These are phyloP conservation scores for Diplogasteroides magnus DNA, from an alignment of 1,140 invertebrate species.

Conservation along the genomic window DNA sequence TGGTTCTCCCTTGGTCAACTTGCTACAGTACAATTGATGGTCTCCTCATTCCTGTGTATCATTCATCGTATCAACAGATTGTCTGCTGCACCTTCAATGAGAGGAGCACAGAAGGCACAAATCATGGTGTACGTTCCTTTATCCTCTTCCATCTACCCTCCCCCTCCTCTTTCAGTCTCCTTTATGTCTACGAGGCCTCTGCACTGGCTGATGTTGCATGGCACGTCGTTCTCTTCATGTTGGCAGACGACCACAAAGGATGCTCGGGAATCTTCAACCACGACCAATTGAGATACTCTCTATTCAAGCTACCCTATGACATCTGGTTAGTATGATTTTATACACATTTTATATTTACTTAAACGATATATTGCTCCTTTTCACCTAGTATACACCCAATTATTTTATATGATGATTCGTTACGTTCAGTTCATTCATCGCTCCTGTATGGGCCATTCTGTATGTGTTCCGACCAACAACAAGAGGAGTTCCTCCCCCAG, in stretches of 20 bases:
- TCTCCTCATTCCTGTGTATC: slow-evolving; percentile 21
- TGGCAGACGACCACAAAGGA: slow-evolving; percentile 27
- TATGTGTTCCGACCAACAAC: slow-evolving; percentile 33
- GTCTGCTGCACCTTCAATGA: slow-evolving; percentile 17
- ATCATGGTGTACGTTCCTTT: background rate
- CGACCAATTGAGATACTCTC: slow-evolving; percentile 20
- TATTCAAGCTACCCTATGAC: slow-evolving; percentile 29
- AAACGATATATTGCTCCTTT: too few relatives aligned
- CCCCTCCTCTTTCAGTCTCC: slow-evolving; percentile 6
- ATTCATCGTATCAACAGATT: slow-evolving; percentile 18
- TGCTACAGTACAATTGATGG: slow-evolving; percentile 26
- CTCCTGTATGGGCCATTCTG: slow-evolving; percentile 32
- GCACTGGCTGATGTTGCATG: slow-evolving; percentile 21
- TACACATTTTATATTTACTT: too few relatives aligned
- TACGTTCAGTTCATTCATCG: slow-evolving; percentile 26
- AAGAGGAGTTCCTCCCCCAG: too few relatives aligned
- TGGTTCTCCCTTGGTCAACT: slow-evolving; percentile 32
- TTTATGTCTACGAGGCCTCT: slow-evolving; percentile 20
- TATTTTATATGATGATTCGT: too few relatives aligned
- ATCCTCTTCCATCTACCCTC: background rate
- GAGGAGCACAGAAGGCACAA: background rate
- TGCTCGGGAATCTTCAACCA: slow-evolving; percentile 27
- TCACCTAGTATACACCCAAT: too few relatives aligned
- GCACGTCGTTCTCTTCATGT: slow-evolving; percentile 24
- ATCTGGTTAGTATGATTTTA: too few relatives aligned